Evolutionary conservation across 2,797 vertebrate genomes (phyloP), one percentile per base, ranked within the genome.

Genomic region (Avahi laniger): DNA sequence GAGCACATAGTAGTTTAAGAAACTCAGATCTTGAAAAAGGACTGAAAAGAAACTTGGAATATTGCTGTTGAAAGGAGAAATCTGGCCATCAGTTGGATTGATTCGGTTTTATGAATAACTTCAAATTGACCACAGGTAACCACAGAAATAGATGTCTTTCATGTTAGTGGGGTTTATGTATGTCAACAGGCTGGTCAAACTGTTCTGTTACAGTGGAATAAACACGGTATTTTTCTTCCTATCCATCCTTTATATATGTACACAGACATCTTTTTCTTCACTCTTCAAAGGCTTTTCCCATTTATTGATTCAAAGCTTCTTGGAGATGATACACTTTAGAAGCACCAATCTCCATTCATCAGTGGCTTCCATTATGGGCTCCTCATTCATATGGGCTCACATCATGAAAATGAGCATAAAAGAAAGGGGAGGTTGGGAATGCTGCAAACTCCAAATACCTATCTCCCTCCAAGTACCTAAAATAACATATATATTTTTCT

Each of bases 41-140:
- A 28, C 76, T 50, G 86, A 88, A 92, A 97, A 90, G 57, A 73
- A 83, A 15, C 24, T 52, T 72, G 46, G 86, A 91, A 43, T 92
- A 41, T 41, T 87, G 43, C 52, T 93, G 41, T 80, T 88, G 65
- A 95, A 97, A 81, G 72, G 63, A 92, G 52, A 85, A 93, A 67
- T 81, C 54, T 91, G 48, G n/a, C 26, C 41, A 81, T 94, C 81
- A 73, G 20, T 33, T 95, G 92, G 35, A 92, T 35, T 82, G 93
- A 92, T 89, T 76, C 88, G 65, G 14, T 73, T 93, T 96, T 93
- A 63, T 57, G 92, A 93, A 94, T 86, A 86, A 81, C 35, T 93
- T 87, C 76, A 82, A 41, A 46, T 46, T 2, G 1, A 24, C 28
- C 48, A 67, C 54, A 91, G 70, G 50, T 15, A 90, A 70, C 20